phyloP scores from a whole-genome alignment of 37 sponge, comb jelly and placozoan genomes.

The Oopsacas minuta region DNA sequence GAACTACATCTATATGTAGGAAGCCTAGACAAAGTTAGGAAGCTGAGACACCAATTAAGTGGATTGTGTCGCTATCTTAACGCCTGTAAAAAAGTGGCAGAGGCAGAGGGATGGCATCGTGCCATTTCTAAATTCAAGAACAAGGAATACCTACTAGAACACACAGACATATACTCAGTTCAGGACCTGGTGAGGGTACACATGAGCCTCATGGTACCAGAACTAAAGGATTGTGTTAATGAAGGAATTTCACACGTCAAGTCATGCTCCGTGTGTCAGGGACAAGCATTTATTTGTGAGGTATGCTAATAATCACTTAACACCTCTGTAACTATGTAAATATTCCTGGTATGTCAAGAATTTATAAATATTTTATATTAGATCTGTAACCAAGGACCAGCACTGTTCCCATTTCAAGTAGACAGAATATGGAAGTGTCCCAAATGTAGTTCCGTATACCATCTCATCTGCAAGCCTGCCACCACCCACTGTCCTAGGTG shows the following conservation, averaged over 20 bases:
- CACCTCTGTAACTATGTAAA: background rate
- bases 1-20: background rate
- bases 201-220: background rate
- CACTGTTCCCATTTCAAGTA: constrained; percentile 7
- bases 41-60: background rate
- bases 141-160: background rate
- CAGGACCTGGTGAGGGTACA: constrained; percentile 15
- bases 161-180: constrained; percentile 11
- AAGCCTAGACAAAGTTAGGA: background rate
- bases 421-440: background rate
- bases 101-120: background rate
- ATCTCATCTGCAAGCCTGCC: background rate
- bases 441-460: background rate
- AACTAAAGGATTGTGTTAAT: background rate
- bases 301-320: background rate
- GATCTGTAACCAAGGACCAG: background rate
- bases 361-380: background rate
- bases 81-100: background rate
- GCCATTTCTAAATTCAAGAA: background rate
- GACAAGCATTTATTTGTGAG: background rate
- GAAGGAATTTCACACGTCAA: constrained; percentile 3
- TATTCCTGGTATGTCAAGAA: no score
- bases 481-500: background rate
- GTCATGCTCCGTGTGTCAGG: background rate
- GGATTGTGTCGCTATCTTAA: background rate